Evolutionary conservation across 2,797 vertebrate genomes (phyloP).

Genomic region (Peromyscus eremicus): DNA sequence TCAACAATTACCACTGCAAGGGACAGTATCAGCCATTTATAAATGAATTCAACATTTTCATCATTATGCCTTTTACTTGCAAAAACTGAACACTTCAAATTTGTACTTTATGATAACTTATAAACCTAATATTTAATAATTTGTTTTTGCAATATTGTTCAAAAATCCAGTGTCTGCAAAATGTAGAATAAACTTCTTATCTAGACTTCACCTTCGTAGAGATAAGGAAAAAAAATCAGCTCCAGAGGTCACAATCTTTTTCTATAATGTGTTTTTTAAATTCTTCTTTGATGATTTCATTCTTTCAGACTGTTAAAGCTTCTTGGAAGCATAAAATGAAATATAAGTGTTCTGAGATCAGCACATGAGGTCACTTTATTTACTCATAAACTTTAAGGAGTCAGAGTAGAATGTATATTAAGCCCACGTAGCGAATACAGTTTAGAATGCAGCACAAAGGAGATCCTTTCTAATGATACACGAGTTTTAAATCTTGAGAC

Average conservation of each 20-base stretch:
- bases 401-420: neutral
- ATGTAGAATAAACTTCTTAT: neutral
- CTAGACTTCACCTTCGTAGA: neutral
- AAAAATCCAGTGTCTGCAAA: neutral
- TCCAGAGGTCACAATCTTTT: neutral
- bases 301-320: neutral
- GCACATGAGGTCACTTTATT: conserved; percentile 41
- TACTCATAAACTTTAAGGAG: neutral
- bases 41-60: neutral
- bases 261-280: conserved; percentile 24
- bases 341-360: conserved; percentile 32
- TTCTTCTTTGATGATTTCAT: conserved; percentile 20
- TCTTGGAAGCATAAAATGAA: conserved; percentile 5
- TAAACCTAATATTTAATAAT: neutral
- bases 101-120: conserved; percentile 4
- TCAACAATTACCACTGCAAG: neutral
- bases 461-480: neutral
- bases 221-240: neutral
- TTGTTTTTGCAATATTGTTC: conserved; percentile 15
- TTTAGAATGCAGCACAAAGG: neutral
- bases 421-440: neutral
- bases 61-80: neutral
- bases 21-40: conserved; percentile 3
- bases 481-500: neutral
- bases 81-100: conserved; percentile 2